Percentiles rank a stretch among this genome's conserved stretches.
These are phyloP conservation scores for Perdita meconis DNA, from an alignment of 2,888 invertebrate genomes.

Conservation along the genomic window DNA sequence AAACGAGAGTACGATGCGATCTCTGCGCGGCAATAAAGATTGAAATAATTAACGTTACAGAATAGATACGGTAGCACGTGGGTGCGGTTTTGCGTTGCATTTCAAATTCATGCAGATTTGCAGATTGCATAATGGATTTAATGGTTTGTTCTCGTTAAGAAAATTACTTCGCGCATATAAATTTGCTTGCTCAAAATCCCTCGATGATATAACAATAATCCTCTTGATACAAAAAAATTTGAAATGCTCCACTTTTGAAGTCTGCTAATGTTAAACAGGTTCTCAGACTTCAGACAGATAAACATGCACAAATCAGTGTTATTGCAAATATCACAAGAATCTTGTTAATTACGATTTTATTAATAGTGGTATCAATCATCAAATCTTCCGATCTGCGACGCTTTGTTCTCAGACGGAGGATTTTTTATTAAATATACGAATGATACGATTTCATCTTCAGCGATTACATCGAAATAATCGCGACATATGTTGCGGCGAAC, in stretches of 20 bases:
- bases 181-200: too few species aligned
- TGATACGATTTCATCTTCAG: slow-evolving; percentile 1
- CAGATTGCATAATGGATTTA: neutral
- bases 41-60: neutral
- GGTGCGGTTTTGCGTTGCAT: slow-evolving; percentile 10
- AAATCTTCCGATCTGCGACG: neutral
- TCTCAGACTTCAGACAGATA: too few species aligned
- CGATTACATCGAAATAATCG: neutral
- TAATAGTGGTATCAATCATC: neutral
- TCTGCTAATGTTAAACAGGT: too few species aligned
- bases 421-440: neutral
- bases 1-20: slow-evolving; percentile 21
- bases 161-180: too few species aligned
- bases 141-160: slow-evolving; percentile 8
- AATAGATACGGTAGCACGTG: neutral
- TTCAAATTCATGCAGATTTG: slow-evolving; percentile 21
- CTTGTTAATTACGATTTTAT: neutral
- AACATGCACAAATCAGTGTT: too few species aligned
- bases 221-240: too few species aligned
- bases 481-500: too few species aligned
- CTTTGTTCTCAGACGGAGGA: neutral
- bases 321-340: too few species aligned
- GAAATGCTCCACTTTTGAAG: too few species aligned
- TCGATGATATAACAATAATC: too few species aligned
- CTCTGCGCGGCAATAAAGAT: neutral